These are phyloP conservation scores for Tenthredo amoena DNA, from an alignment of 2,888 invertebrate species.

Conservation along the genomic window DNA sequence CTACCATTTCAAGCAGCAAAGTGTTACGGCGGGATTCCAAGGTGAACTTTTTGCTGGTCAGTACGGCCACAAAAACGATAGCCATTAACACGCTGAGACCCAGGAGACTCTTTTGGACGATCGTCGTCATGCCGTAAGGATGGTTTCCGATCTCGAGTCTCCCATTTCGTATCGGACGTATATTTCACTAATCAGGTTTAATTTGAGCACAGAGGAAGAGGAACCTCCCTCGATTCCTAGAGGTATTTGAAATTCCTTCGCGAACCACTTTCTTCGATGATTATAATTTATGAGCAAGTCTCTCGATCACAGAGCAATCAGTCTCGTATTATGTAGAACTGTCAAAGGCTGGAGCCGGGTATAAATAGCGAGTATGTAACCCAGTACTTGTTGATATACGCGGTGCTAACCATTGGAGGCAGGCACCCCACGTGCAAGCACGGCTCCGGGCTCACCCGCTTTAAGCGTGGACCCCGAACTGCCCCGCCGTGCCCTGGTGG, in stretches of 20 bases:
- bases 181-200: neutral
- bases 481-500: slow-evolving; percentile 54
- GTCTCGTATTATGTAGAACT: neutral
- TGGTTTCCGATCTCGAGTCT: neutral
- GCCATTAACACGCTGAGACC: slow-evolving; percentile 60
- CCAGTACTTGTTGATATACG: slow-evolving; percentile 47
- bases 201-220: neutral
- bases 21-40: slow-evolving; percentile 60
- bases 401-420: slow-evolving; percentile 8
- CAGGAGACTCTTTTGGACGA: slow-evolving; percentile 61
- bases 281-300: neutral
- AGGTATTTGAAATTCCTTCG: neutral
- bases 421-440: slow-evolving; percentile 65
- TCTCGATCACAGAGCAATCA: slow-evolving; percentile 5
- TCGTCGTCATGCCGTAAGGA: slow-evolving; percentile 54
- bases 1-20: slow-evolving; percentile 64
- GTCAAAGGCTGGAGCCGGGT: slow-evolving; percentile 16
- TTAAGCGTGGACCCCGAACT: slow-evolving; percentile 57
- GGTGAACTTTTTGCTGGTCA: slow-evolving; percentile 58
- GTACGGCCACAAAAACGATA: slow-evolving; percentile 59
- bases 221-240: neutral
- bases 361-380: slow-evolving; percentile 29
- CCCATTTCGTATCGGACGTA: slow-evolving; percentile 21
- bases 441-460: slow-evolving; percentile 60
- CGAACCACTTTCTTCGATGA: neutral